phyloP scores from a whole-genome alignment of 2,113 vertebrate genomes.

The Cynopterus brachyotis region DNA sequence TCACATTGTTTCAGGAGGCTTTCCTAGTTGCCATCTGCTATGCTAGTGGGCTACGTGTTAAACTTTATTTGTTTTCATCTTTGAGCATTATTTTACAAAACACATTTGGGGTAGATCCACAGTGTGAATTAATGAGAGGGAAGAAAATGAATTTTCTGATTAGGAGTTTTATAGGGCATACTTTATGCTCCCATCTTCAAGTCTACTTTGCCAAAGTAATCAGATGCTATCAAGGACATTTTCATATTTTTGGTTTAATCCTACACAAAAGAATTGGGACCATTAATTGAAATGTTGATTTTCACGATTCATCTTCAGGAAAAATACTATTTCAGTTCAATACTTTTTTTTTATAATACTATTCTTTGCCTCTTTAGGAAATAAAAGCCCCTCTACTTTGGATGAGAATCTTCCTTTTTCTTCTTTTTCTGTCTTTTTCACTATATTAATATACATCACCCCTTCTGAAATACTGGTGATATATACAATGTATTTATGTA shows the following conservation, averaged over 20 bases:
- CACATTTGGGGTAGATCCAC: conserved; percentile 30
- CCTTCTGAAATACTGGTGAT: not conserved
- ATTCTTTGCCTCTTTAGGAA: not conserved
- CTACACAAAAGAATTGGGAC: not conserved
- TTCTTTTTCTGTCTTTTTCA: not conserved
- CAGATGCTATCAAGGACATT: not conserved
- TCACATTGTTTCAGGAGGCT: conserved; percentile 74
- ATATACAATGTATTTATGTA: not conserved
- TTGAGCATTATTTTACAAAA: conserved; percentile 78
- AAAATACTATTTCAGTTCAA: conserved; percentile 23
- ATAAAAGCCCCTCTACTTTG: not conserved
- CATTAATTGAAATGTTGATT: not conserved
- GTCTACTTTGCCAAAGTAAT: conserved; percentile 12
- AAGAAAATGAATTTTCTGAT: not conserved
- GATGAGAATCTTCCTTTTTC: not conserved
- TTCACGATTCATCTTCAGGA: conserved; percentile 15
- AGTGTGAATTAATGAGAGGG: too few species aligned
- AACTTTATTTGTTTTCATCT: conserved; percentile 82
- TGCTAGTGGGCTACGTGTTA: conserved; percentile 74
- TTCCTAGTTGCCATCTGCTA: conserved; percentile 81
- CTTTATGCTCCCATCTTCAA: not conserved
- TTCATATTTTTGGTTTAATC: conserved; percentile 5
- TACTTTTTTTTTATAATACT: not conserved
- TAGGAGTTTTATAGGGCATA: not conserved
- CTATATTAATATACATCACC: not conserved